A percentile compares a stretch with the other conserved stretches of the same genome.
phyloP scores from a whole-genome alignment of 1,140 invertebrate species.

The Bombus picipes region DNA sequence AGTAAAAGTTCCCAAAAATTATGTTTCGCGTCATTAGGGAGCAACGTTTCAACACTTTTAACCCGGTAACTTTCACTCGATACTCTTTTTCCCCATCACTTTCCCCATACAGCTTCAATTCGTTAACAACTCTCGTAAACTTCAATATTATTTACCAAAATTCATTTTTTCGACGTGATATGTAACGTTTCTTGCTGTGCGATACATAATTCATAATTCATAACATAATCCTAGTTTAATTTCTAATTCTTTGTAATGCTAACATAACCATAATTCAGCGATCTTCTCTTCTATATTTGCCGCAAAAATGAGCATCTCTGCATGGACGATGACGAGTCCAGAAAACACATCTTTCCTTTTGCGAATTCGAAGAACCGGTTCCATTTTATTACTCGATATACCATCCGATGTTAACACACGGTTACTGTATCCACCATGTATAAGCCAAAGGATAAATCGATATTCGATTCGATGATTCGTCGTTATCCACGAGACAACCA shows the following conservation, averaged over 20 bases:
- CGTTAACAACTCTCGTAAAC: background rate
- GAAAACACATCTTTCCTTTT: background rate
- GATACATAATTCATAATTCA: background rate
- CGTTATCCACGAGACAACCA: background rate
- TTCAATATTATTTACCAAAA: background rate
- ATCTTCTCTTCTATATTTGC: conserved; percentile 15
- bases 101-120: background rate
- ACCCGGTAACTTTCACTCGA: background rate
- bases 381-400: conserved; percentile 29
- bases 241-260: too few species aligned
- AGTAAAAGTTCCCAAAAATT: background rate
- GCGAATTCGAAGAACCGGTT: conserved; percentile 32
- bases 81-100: background rate
- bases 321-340: background rate
- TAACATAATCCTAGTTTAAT: too few species aligned
- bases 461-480: background rate
- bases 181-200: background rate
- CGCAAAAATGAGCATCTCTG: background rate
- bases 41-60: background rate
- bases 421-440: background rate
- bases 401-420: conserved; percentile 12
- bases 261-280: too few species aligned
- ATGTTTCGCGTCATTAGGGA: background rate
- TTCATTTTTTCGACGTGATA: background rate
- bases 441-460: background rate